These are phyloP conservation scores for Caenorhabditis tropicalis DNA, from an alignment of 1,140 invertebrate genomes.

Conservation along the genomic window DNA sequence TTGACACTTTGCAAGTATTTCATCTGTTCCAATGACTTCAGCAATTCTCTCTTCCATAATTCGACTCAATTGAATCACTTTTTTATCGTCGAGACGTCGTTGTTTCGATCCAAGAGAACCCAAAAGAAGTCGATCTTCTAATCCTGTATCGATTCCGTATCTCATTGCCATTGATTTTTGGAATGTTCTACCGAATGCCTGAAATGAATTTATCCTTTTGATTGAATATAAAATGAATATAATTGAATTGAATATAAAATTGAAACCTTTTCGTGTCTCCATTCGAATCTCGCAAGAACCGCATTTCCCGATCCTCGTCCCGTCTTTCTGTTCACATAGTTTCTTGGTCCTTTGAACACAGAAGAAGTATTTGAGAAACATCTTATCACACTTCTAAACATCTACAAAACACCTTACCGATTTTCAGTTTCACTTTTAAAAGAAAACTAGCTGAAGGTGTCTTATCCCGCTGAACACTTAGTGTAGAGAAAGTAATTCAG, in stretches of 20 bases:
- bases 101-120: slow-evolving; percentile 13
- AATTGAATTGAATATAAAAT: too few relatives aligned
- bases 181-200: background rate
- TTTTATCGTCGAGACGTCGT: slow-evolving; percentile 3
- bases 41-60: slow-evolving; percentile 5
- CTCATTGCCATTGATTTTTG: slow-evolving; percentile 18
- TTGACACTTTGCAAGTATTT: background rate
- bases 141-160: slow-evolving; percentile 3
- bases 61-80: background rate
- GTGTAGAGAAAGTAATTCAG: background rate
- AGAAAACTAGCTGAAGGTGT: background rate
- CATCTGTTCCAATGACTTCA: slow-evolving; percentile 7
- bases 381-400: background rate
- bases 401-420: background rate
- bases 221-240: too few relatives aligned
- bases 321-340: background rate
- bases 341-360: background rate
- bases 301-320: slow-evolving; percentile 8
- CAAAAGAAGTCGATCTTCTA: slow-evolving; percentile 15
- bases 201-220: too few relatives aligned
- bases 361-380: background rate
- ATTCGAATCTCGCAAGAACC: background rate
- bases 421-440: background rate
- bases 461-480: too few relatives aligned
- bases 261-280: slow-evolving; percentile 35